These are phyloP conservation scores for Syngnathus acus DNA, from an alignment of 2,797 vertebrate species.

Conservation along the genomic window DNA sequence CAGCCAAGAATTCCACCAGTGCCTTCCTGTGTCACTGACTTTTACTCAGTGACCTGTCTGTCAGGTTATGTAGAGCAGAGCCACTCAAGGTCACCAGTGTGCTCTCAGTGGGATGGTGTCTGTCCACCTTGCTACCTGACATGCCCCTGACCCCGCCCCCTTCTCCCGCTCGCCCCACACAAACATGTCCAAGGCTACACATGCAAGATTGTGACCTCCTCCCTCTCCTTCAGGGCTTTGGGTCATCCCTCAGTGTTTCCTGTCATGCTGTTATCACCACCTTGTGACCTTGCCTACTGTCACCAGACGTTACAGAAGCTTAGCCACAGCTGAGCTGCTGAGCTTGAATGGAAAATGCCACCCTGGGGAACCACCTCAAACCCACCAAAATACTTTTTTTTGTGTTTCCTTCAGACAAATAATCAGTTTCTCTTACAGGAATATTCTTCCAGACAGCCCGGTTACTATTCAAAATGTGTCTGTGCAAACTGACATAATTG, in stretches of 20 bases:
- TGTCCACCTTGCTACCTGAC: slow-evolving; percentile 19
- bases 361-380: slow-evolving; percentile 19
- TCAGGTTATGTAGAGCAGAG: slow-evolving; percentile 43
- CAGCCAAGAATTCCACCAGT: not conserved
- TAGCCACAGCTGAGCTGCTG: slow-evolving; percentile 31
- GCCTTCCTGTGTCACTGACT: slow-evolving; percentile 36
- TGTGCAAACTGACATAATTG: not conserved
- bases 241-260: slow-evolving; percentile 23
- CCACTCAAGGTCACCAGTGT: slow-evolving; percentile 39
- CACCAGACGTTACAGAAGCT: slow-evolving; percentile 31
- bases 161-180: not conserved
- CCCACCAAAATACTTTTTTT: slow-evolving; percentile 6
- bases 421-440: not conserved
- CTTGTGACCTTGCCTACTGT: slow-evolving; percentile 43
- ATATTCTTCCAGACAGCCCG: not conserved
- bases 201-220: slow-evolving; percentile 12
- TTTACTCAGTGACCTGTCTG: slow-evolving; percentile 35
- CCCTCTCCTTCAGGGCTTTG: slow-evolving; percentile 21
- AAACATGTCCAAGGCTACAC: slow-evolving; percentile 13
- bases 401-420: slow-evolving; percentile 9
- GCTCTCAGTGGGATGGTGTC: slow-evolving; percentile 23
- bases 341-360: slow-evolving; percentile 15
- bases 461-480: not conserved
- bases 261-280: slow-evolving; percentile 33
- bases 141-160: slow-evolving; percentile 5